Base-by-base conservation (phyloP, 1,140 invertebrate genomes). In the Orius laevigatus region DNA sequence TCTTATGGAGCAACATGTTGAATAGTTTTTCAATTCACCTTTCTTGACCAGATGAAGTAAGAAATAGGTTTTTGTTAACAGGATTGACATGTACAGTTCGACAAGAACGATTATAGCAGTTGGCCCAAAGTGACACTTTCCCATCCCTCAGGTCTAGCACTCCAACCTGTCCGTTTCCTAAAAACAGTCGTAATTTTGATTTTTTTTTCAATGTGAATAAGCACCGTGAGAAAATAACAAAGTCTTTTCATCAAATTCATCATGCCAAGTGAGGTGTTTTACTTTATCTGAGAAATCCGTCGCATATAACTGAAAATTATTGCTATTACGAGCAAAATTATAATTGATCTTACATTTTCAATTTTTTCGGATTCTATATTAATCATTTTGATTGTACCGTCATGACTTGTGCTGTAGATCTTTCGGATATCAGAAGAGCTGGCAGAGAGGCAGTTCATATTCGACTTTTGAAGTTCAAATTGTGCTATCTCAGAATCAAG, bases 351-450 rank as follows among this genome's bases (percentile, higher is more conserved):
- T 20, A 43, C 48, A 31, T 25, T 25, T 25, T 25, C 25, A 25
- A 25, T 3, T 25, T 25, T 25, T 3, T 8, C 8, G 25, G 5
- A 16, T 16, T 41, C 9, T 6, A 15, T 16, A 3, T 12, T 32
- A 9, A 14, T 18, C 15, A 32, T 44, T 41, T 32, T 12, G 1
- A 14, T 20, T 35, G 50, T 51, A 4, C 57, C 57, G 48, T 58
- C 57, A 33, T 56, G 51, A 16, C 56, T 56, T 19, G 58, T 59
- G n/a, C 55, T 50, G 39, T 50, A 56, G 11, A 59, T 45, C 33
- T 56, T 54, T 0, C 16, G 18, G 15, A 35, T 19, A 50, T 56
- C 49, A 20, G 46, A 53, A 5, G 38, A 9, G 36, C 51, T 48
- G 18, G 56, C 56, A 19, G 46, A 52, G 14, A 55, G 39, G 39